Evolutionary conservation across 2,113 vertebrate species (phyloP).

Genomic region (Dipodomys ordii): DNA sequence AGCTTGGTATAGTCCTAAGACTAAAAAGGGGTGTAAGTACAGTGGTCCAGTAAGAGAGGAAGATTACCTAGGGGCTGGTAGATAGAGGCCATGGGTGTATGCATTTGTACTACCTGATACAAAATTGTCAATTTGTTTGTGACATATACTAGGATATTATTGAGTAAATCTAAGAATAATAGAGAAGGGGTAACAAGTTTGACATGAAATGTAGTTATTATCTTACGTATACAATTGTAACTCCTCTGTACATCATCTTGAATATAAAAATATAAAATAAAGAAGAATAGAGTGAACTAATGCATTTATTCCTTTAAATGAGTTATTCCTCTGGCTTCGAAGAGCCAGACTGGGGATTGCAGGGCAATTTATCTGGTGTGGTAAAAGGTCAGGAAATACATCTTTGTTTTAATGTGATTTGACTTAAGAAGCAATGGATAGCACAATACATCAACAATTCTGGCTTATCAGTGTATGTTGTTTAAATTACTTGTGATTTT

Average conservation of each 20-base stretch:
- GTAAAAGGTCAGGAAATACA: neutral
- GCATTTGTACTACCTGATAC: neutral
- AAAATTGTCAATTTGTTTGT: neutral
- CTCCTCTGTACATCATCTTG: no score
- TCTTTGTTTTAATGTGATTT: neutral
- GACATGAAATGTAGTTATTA: no score
- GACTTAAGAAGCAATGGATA: neutral
- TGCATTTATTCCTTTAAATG: neutral
- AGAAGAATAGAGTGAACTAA: neutral
- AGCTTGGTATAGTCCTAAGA: neutral
- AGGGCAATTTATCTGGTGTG: neutral
- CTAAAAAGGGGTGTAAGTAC: neutral
- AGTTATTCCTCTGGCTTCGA: neutral
- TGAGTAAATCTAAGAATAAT: neutral
- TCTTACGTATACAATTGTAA: no score
- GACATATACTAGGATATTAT: neutral
- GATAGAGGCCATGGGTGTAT: neutral
- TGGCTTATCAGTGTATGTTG: neutral
- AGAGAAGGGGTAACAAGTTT: no score
- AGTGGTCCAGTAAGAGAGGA: neutral
- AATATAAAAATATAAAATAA: no score
- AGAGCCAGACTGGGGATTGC: neutral
- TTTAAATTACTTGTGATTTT: conserved; percentile 6
- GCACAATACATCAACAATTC: neutral
- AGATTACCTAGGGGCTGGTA: neutral